These are phyloP conservation scores for Drosophila mojavensis DNA, from an alignment of 1,140 invertebrate species.

Conservation along the genomic window DNA sequence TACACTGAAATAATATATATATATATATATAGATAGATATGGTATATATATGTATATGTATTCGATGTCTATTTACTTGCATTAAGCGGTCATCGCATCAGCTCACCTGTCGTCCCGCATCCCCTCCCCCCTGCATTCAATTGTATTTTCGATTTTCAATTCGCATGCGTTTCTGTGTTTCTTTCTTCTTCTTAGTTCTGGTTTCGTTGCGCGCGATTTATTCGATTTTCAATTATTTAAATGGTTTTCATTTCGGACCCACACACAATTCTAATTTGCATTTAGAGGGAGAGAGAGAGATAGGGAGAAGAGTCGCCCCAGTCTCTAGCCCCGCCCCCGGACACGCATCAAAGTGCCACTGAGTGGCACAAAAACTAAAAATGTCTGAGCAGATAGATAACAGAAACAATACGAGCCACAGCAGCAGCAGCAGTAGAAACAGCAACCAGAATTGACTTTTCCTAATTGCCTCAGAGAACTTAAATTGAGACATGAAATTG, in stretches of 20 bases:
- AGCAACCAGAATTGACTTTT: slow-evolving; percentile 50
- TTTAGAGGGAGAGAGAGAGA: slow-evolving; percentile 40
- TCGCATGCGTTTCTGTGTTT: slow-evolving; percentile 41
- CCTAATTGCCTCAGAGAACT: slow-evolving; percentile 73
- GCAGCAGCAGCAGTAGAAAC: no score
- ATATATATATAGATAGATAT: slow-evolving; percentile 10
- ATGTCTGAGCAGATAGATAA: slow-evolving; percentile 51
- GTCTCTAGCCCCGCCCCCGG: not conserved
- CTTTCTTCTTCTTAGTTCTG: slow-evolving; percentile 25
- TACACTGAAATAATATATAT: slow-evolving; percentile 5
- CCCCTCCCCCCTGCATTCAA: not conserved
- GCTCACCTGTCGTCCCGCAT: not conserved
- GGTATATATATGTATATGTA: slow-evolving; percentile 8
- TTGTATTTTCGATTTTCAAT: slow-evolving; percentile 25
- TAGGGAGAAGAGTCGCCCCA: not conserved
- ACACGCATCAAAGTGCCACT: slow-evolving; percentile 77
- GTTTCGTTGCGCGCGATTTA: slow-evolving; percentile 49
- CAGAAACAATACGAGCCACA: slow-evolving; percentile 22
- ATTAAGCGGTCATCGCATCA: slow-evolving; percentile 37
- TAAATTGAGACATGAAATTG: slow-evolving; percentile 83
- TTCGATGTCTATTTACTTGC: slow-evolving; percentile 24
- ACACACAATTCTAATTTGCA: slow-evolving; percentile 71
- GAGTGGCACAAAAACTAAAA: slow-evolving; percentile 65
- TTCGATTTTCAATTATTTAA: slow-evolving; percentile 82
- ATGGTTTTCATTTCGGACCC: slow-evolving; percentile 71